Evolutionary conservation across 1,140 invertebrate genomes (phyloP).

Genomic region (Dinoponera quadriceps): DNA sequence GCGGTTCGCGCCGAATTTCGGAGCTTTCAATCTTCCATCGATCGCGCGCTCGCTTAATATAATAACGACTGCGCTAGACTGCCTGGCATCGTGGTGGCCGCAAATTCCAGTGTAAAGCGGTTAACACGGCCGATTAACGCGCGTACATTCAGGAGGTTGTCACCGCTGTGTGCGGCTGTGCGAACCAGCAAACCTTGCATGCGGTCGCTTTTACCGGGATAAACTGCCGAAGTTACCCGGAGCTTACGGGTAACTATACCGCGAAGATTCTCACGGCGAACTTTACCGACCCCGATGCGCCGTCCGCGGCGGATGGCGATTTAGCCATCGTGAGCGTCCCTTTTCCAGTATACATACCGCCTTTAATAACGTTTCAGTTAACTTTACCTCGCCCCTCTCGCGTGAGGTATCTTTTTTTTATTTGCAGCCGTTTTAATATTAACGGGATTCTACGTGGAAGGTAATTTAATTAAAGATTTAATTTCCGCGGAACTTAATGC

Average conservation of each 20-base stretch:
- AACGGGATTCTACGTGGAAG: neutral
- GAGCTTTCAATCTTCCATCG: constrained; percentile 44
- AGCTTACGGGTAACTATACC: constrained; percentile 1
- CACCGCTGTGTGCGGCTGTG: neutral
- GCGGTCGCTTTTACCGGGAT: constrained; percentile 35
- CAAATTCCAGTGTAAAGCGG: constrained; percentile 47
- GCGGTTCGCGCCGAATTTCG: constrained; percentile 14
- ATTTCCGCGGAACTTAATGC: neutral
- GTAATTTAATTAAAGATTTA: constrained; percentile 21
- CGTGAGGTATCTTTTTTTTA: neutral
- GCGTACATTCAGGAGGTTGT: constrained; percentile 11
- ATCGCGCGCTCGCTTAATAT: constrained; percentile 36
- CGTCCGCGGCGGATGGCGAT: neutral
- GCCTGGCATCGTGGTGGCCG: constrained; percentile 39
- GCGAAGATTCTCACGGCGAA: constrained; percentile 14
- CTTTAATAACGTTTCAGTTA: neutral
- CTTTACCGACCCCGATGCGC: neutral
- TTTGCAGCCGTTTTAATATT: neutral
- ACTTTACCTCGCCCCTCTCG: neutral
- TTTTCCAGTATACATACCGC: neutral
- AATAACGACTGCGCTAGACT: constrained; percentile 47
- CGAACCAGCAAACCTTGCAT: neutral
- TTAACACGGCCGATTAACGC: constrained; percentile 51
- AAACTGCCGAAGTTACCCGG: constrained; percentile 34
- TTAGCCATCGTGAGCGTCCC: neutral